Percentiles rank a stretch among this genome's conserved stretches.
These are phyloP conservation scores for Eulithis prunata DNA, from an alignment of 2,888 invertebrate species.

Conservation along the genomic window DNA sequence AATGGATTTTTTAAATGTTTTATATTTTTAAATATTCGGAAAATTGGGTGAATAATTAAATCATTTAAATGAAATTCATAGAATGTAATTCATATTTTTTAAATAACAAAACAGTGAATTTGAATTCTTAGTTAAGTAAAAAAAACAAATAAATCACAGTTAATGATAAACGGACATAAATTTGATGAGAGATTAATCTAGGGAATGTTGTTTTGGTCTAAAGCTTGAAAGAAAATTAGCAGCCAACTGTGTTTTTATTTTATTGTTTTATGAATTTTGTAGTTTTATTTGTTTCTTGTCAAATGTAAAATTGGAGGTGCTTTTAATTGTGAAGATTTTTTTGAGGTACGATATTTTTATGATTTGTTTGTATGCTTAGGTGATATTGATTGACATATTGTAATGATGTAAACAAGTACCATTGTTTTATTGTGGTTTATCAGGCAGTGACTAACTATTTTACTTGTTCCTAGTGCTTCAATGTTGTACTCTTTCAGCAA, in stretches of 20 bases:
- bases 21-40: conserved; percentile 41
- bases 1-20: conserved; percentile 64
- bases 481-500: background rate
- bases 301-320: conserved; percentile 69
- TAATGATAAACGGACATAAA: background rate
- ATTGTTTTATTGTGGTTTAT: conserved; percentile 25
- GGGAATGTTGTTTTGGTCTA: background rate
- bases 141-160: background rate
- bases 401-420: conserved; percentile 13
- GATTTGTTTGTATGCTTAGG: conserved; percentile 54
- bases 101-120: background rate
- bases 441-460: conserved; percentile 33
- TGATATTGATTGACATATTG: conserved; percentile 29
- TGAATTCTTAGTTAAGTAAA: background rate
- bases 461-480: background rate
- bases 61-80: conserved; percentile 19
- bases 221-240: background rate
- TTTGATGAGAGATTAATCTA: background rate
- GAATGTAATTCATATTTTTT: conserved; percentile 10
- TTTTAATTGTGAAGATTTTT: conserved; percentile 62
- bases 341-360: conserved; percentile 68
- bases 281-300: conserved; percentile 56
- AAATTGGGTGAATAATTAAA: conserved; percentile 31
- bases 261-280: conserved; percentile 26
- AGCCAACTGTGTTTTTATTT: conserved; percentile 23